Conservation (phyloP, 2,113 vertebrate genomes). For the Paralichthys olivaceus region DNA sequence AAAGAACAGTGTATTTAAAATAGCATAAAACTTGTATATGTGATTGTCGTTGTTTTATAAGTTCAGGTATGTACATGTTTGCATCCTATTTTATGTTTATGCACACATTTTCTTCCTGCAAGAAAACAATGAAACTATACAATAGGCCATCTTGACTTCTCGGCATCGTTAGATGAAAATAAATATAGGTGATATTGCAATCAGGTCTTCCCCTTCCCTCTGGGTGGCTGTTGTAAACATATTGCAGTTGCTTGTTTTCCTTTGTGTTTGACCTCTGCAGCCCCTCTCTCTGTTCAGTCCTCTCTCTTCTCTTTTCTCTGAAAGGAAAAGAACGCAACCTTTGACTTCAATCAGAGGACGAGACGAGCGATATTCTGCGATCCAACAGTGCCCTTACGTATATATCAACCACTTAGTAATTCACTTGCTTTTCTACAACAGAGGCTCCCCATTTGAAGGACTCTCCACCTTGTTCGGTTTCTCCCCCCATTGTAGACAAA, state of each 20-base stretch:
- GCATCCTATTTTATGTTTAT: background rate
- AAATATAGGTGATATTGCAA: slow-evolving; percentile 57
- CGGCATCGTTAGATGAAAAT: slow-evolving; percentile 50
- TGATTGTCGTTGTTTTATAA: slow-evolving; percentile 1
- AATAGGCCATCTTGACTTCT: slow-evolving; percentile 18
- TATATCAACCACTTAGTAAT: slow-evolving; percentile 37
- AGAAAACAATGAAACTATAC: slow-evolving; percentile 1
- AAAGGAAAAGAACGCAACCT: slow-evolving; percentile 38
- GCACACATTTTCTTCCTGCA: slow-evolving; percentile 1
- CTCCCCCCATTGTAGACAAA: slow-evolving; percentile 12
- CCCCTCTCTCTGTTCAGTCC: slow-evolving; percentile 11
- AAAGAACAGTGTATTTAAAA: slow-evolving; percentile 19
- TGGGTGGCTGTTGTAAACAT: slow-evolving; percentile 66
- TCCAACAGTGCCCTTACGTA: slow-evolving; percentile 17
- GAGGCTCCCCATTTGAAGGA: slow-evolving; percentile 20
- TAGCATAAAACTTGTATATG: slow-evolving; percentile 6
- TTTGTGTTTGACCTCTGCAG: slow-evolving; percentile 64
- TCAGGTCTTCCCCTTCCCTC: slow-evolving; percentile 50
- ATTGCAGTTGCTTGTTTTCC: slow-evolving; percentile 70
- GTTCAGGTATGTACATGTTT: background rate
- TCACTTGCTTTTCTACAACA: slow-evolving; percentile 32
- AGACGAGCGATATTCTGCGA: slow-evolving; percentile 40
- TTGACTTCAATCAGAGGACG: slow-evolving; percentile 38
- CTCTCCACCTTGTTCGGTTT: slow-evolving; percentile 37
- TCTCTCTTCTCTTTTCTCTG: slow-evolving; percentile 1